Conservation (phyloP, 2,888 invertebrate species). For the Zygothrica quintamaculata region DNA sequence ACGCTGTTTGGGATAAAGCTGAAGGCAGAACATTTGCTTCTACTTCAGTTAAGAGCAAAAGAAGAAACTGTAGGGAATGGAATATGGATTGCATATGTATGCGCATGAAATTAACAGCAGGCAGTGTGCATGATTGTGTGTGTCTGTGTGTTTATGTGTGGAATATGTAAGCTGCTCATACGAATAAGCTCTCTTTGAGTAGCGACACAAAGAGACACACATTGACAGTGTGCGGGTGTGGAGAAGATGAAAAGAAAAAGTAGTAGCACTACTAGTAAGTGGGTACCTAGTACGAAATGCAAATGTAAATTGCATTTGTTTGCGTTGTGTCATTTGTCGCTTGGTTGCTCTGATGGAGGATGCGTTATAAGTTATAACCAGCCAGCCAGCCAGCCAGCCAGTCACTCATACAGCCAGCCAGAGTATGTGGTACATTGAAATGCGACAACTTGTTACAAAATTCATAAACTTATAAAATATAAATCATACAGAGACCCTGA, state of each 20-base stretch:
- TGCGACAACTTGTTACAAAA: slow-evolving; percentile 56
- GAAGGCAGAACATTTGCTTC: too few relatives aligned
- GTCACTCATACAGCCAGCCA: too few relatives aligned
- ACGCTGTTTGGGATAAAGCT: slow-evolving; percentile 17
- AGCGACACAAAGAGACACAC: neutral
- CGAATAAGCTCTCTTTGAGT: slow-evolving; percentile 2
- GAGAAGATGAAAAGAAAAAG: slow-evolving; percentile 1
- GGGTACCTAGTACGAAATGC: slow-evolving; percentile 20
- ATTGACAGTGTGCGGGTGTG: neutral
- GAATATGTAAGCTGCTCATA: slow-evolving; percentile 19
- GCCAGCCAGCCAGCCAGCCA: too few relatives aligned
- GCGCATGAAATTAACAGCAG: slow-evolving; percentile 42
- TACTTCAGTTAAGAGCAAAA: neutral
- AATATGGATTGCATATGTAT: slow-evolving; percentile 20
- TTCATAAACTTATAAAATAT: slow-evolving; percentile 61
- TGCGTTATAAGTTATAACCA: too few relatives aligned
- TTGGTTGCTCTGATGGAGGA: slow-evolving; percentile 26
- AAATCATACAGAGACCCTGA: slow-evolving; percentile 35
- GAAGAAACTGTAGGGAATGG: neutral
- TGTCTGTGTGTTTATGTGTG: too few relatives aligned
- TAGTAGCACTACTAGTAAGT: neutral
- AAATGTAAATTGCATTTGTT: slow-evolving; percentile 60
- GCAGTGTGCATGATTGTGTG: too few relatives aligned
- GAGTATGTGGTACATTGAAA: slow-evolving; percentile 29
- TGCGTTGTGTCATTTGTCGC: slow-evolving; percentile 56